These are phyloP conservation scores for Xestia rhomboidea DNA, from an alignment of 2,888 invertebrate species.

Conservation along the genomic window DNA sequence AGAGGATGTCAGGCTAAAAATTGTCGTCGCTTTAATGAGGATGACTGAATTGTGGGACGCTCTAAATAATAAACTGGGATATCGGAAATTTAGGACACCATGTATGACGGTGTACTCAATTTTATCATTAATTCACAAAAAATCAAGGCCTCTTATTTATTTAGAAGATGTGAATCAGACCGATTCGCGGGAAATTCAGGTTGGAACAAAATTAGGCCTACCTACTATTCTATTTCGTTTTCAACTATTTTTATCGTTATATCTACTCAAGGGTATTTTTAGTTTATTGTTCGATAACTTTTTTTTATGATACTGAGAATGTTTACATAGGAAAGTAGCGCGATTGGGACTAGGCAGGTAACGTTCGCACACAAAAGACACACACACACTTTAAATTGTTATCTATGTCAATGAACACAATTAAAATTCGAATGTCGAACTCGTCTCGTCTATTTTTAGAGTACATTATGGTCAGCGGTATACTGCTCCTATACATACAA, in stretches of 20 bases:
- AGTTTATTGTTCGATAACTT: conserved; percentile 46
- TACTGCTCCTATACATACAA: conserved; percentile 16
- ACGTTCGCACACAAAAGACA: conserved; percentile 52
- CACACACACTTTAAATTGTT: conserved; percentile 20
- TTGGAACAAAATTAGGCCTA: conserved; percentile 45
- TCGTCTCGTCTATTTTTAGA: background rate
- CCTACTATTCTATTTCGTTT: conserved; percentile 58
- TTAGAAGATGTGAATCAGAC: conserved; percentile 52
- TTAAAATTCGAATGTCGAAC: conserved; percentile 19
- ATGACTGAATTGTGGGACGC: conserved; percentile 85
- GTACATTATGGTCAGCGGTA: conserved; percentile 2
- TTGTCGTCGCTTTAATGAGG: conserved; percentile 87
- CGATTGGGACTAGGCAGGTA: conserved; percentile 53
- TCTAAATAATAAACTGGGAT: conserved; percentile 76
- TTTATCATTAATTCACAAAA: conserved; percentile 52
- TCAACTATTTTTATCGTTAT: conserved; percentile 51
- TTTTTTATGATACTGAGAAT: conserved; percentile 42
- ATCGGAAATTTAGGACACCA: conserved; percentile 73
- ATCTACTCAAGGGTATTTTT: conserved; percentile 45
- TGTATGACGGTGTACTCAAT: conserved; percentile 55
- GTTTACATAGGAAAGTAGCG: conserved; percentile 47
- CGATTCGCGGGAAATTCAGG: conserved; percentile 28
- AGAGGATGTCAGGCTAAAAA: conserved; percentile 86
- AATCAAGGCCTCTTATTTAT: conserved; percentile 52
- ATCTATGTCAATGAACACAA: conserved; percentile 48